phyloP scores from a whole-genome alignment of 1,140 invertebrate genomes.

The Campoletis sonorensis region DNA sequence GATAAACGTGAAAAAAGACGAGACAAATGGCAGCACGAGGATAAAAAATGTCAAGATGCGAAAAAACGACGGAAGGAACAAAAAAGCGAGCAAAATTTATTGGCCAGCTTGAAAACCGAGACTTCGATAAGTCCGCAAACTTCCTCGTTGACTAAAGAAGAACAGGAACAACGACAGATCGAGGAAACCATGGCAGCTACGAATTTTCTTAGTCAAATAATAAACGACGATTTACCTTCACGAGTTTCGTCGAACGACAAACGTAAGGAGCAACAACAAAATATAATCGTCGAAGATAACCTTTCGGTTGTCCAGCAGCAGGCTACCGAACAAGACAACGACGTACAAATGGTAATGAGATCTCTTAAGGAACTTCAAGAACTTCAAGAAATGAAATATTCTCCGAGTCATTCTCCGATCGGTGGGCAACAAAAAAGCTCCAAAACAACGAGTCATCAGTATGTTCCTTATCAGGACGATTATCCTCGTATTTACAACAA shows the following conservation, averaged over 20 bases:
- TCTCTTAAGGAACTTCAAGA: conserved; percentile 69
- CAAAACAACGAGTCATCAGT: conserved; percentile 65
- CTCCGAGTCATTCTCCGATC: conserved; percentile 69
- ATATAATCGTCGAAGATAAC: conserved; percentile 56
- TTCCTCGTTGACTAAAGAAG: conserved; percentile 61
- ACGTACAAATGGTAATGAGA: conserved; percentile 72
- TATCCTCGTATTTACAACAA: conserved; percentile 68
- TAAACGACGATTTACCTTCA: conserved; percentile 68
- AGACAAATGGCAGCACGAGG: conserved; percentile 63
- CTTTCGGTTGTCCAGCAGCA: conserved; percentile 56
- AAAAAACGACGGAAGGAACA: conserved; percentile 65
- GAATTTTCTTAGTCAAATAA: conserved; percentile 75
- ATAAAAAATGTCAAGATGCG: conserved; percentile 64
- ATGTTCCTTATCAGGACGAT: conserved; percentile 65
- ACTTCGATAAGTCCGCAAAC: too few species aligned
- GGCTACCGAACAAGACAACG: conserved; percentile 67
- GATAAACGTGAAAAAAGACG: conserved; percentile 66
- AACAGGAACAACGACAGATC: conserved; percentile 71
- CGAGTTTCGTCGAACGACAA: conserved; percentile 53
- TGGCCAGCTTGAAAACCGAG: conserved; percentile 36
- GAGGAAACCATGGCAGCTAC: conserved; percentile 75
- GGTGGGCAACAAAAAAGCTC: conserved; percentile 59
- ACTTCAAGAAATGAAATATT: conserved; percentile 67
- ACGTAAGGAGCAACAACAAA: conserved; percentile 57
- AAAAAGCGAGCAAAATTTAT: conserved; percentile 53